Evolutionary conservation across 1,140 invertebrate genomes (phyloP), one percentile per base, ranked within the genome.

Genomic region (Gryllus bimaculatus): DNA sequence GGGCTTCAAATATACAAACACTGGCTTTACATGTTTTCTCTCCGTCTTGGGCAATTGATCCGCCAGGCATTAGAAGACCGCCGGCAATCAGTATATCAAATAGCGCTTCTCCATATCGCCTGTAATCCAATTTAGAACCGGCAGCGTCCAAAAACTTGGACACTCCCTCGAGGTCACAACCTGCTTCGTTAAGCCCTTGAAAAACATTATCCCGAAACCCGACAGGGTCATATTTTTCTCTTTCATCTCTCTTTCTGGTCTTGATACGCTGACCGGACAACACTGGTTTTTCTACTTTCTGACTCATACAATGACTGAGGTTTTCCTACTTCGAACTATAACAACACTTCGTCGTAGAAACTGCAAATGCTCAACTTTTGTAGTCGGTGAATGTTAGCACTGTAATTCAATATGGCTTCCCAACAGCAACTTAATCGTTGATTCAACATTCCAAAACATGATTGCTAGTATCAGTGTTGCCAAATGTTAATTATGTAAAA

Each of bases 201-300:
- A 98, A 92, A 87, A 99, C 92, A 84, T 93, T 93, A 91, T 99
- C 96, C 88, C 97, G 93, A 90, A 99, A 99, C 87, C 95, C 96
- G 86, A 92, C 92, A 88, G 96, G 96, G 90, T 99, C 96, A 91
- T 97, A 97, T 89, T 98, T 98, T 92, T 98, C 96, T 93, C 96
- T 98, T 94, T 99, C 97, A 98, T 98, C 96, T 97, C 97, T 98
- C 96, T 99, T 98, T 93, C 97, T 95, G 93, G 96, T 98, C 94
- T 98, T 99, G 91, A 98, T 98, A 90, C 96, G 95, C 93, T 98
- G 96, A 95, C 97, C 97, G 92, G 96, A 97, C 92, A 98, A 91
- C 92, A 96, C 94, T 93, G 96, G 96, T 95, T 98, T 97, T 96
- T 98, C 96, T 93, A 93, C 94, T 94, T 98, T 98, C 92, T 97